Base-by-base conservation (phyloP, 2,888 invertebrate genomes). In the Sinopyrophorus schimmeli region DNA sequence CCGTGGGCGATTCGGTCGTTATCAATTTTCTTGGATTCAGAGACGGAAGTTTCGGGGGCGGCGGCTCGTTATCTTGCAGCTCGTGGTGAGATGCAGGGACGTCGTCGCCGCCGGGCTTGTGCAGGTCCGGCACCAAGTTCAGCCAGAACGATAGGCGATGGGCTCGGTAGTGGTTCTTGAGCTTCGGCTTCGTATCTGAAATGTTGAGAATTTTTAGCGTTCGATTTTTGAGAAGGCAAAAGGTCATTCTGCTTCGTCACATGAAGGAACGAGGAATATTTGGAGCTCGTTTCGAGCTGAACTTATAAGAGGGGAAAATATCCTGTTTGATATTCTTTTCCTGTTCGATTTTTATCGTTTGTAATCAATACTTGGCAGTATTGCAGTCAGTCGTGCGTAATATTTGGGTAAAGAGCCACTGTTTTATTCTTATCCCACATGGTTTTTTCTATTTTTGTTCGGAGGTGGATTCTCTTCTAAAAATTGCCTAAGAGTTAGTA, bases 101-200 rank as follows among this genome's bases (percentile, higher is more conserved):
- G 62, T 91, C 90, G 61, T 90, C 90, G 4, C 89, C 87, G 4
- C 92, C 91, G 0, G 91, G 90, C 59, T 89, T 86, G 68, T 92
- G 92, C 16, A 92, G 78, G 68, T 95, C 94, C 18, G 96, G 96
- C 47, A 97, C 92, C 37, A 96, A 78, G 67, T 95, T 93, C 47
- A 95, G 73, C 97, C 97, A 97, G 73, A 96, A 92, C 1, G 95
- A 94, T 40, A 96, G 79, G 57, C 86, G 80, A 68, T 95, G 94
- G 1, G 95, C 94, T 56, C 95, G 82, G 75, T 95, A 96, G 76
- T 95, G 95, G 64, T 92, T 92, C 72, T 92, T 92, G 57, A 93
- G 75, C 70, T 91, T 91, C 0, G 93, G 88, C 70, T 95, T 92
- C 34, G 87, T 87, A 68, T 93, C 95, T 90, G 77, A 5, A 74